A percentile compares a stretch with the other conserved stretches of the same genome.
Conservation (phyloP, 2,888 invertebrate species). For the Prionchulus punctatus region DNA sequence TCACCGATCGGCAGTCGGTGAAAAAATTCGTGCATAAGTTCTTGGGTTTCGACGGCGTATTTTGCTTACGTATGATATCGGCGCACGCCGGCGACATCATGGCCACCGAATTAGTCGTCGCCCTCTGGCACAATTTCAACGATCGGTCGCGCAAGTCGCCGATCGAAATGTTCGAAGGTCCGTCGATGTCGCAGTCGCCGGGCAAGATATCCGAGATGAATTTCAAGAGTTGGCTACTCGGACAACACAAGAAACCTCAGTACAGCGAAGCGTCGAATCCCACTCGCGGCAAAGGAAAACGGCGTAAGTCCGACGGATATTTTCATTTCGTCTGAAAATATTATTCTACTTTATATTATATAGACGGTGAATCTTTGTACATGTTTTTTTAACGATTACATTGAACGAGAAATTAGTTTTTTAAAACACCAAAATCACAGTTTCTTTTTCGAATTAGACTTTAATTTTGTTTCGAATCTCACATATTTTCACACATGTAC, state of each 20-base stretch:
- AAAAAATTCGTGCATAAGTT: constrained; percentile 34
- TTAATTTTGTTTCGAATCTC: too few species aligned
- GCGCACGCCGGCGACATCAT: constrained; percentile 33
- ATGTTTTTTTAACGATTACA: too few species aligned
- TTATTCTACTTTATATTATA: too few species aligned
- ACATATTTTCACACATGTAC: too few species aligned
- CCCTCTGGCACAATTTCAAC: constrained; percentile 32
- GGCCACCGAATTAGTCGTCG: constrained; percentile 31
- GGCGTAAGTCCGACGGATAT: constrained; percentile 30
- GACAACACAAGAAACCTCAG: constrained; percentile 20
- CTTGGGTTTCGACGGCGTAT: constrained; percentile 30
- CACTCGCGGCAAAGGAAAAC: constrained; percentile 26
- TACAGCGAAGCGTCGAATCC: constrained; percentile 29
- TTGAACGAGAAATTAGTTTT: too few species aligned
- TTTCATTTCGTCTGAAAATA: too few species aligned
- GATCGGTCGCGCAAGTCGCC: constrained; percentile 32
- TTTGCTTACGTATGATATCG: constrained; percentile 32
- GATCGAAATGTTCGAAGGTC: constrained; percentile 33
- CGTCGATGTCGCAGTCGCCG: constrained; percentile 23
- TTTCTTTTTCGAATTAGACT: too few species aligned
- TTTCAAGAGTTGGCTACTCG: constrained; percentile 28
- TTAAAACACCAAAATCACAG: too few species aligned
- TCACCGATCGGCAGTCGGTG: constrained; percentile 30
- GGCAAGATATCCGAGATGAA: constrained; percentile 29
- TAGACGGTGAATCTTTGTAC: too few species aligned